Evolutionary conservation across 1,140 invertebrate species (phyloP).

Genomic region (Hylaeus volcanicus): DNA sequence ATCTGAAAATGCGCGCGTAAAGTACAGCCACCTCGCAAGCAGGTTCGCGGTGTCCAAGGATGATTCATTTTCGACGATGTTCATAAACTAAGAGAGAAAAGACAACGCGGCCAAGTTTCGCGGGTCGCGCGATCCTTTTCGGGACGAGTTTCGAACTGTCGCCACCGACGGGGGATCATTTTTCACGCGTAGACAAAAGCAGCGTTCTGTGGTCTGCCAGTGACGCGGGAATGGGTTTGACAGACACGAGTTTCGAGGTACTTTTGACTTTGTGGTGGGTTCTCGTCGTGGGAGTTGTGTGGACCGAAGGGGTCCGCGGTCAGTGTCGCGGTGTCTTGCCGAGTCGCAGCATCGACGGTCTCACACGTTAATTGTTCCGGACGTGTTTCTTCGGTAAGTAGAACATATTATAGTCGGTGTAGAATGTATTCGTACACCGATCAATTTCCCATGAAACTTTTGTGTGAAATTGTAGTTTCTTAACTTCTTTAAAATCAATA

Average conservation of each 20-base stretch:
- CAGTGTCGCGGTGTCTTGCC: constrained; percentile 68
- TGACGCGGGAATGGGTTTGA: constrained; percentile 78
- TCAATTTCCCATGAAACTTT: too few species aligned
- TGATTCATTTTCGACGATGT: background rate
- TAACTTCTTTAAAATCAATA: too few species aligned
- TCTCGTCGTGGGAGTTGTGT: constrained; percentile 68
- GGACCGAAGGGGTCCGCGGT: constrained; percentile 61
- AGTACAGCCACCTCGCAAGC: background rate
- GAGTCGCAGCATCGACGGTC: constrained; percentile 62
- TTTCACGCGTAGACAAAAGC: background rate
- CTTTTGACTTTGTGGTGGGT: constrained; percentile 81
- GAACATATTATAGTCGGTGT: background rate
- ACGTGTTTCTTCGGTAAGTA: constrained; percentile 50
- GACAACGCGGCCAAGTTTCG: background rate
- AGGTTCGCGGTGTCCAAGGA: background rate
- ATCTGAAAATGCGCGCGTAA: background rate
- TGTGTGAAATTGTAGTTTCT: too few species aligned
- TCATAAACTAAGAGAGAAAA: background rate
- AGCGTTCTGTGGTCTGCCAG: constrained; percentile 14
- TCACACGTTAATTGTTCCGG: constrained; percentile 46
- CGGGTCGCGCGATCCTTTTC: background rate
- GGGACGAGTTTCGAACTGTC: background rate
- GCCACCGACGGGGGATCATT: background rate
- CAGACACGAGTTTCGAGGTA: constrained; percentile 81
- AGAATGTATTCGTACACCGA: too few species aligned